Conservation (phyloP, 2,797 vertebrate genomes). For the Lagorchestes hirsutus region DNA sequence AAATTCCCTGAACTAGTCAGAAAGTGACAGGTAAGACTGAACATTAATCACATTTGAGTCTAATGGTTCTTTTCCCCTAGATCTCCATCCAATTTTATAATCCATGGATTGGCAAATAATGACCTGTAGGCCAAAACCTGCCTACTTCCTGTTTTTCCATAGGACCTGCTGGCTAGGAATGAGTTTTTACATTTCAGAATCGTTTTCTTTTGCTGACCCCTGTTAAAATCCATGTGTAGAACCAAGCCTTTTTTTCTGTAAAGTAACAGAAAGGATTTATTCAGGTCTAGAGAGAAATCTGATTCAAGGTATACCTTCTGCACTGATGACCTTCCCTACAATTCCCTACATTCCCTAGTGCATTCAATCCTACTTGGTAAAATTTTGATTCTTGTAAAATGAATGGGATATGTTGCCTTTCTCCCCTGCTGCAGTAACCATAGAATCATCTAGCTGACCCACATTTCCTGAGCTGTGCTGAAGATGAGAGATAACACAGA, state of each 20-base stretch:
- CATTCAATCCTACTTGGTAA: background rate
- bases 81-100: background rate
- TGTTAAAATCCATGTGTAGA: background rate
- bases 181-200: background rate
- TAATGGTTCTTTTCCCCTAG: background rate
- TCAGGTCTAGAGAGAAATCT: background rate
- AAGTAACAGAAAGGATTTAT: background rate
- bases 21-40: background rate
- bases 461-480: background rate
- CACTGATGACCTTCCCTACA: background rate
- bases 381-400: background rate
- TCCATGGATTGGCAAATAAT: background rate
- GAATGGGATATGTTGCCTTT: background rate
- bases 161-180: background rate
- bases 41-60: background rate
- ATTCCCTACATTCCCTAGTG: background rate
- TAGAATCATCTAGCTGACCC: background rate
- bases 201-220: background rate
- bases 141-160: background rate
- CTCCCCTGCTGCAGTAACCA: constrained; percentile 10
- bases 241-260: background rate
- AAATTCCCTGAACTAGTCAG: background rate
- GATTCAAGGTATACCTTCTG: background rate
- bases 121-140: background rate
- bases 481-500: background rate